A percentile compares a stretch with the other conserved stretches of the same genome.
phyloP scores from a whole-genome alignment of 2,888 invertebrate genomes.

The Dilophus febrilis region DNA sequence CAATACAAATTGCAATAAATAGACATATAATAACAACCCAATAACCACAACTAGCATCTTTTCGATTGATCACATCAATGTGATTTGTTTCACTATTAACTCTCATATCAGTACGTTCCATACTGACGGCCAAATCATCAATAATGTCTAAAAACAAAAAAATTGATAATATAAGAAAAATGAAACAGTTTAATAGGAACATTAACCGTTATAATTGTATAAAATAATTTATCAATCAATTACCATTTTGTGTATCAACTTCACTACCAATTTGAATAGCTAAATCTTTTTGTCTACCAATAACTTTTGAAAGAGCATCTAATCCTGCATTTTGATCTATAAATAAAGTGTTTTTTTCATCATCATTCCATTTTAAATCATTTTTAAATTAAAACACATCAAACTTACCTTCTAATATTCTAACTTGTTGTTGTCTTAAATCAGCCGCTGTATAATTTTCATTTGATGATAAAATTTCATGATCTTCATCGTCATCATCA shows the following conservation, averaged over 20 bases:
- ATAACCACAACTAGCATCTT: constrained; percentile 58
- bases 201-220: constrained; percentile 1
- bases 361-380: neutral
- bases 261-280: constrained; percentile 57
- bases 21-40: constrained; percentile 55
- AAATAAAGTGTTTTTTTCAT: constrained; percentile 12
- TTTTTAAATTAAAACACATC: constrained; percentile 25
- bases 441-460: constrained; percentile 32
- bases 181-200: no score
- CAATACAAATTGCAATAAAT: constrained; percentile 46
- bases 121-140: constrained; percentile 54
- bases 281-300: constrained; percentile 57
- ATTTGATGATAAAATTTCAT: constrained; percentile 18
- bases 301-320: constrained; percentile 53
- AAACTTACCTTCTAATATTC: constrained; percentile 30
- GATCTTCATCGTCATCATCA: constrained; percentile 30
- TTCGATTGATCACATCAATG: constrained; percentile 43
- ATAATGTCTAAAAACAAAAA: constrained; percentile 41
- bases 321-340: constrained; percentile 60
- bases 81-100: constrained; percentile 48
- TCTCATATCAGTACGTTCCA: constrained; percentile 51
- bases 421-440: constrained; percentile 38
- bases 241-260: constrained; percentile 64
- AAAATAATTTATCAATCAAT: constrained; percentile 12
- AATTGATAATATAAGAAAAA: constrained; percentile 4